Evolutionary conservation across 2,888 invertebrate species (phyloP).

Genomic region (Schizotus pectinicornis): DNA sequence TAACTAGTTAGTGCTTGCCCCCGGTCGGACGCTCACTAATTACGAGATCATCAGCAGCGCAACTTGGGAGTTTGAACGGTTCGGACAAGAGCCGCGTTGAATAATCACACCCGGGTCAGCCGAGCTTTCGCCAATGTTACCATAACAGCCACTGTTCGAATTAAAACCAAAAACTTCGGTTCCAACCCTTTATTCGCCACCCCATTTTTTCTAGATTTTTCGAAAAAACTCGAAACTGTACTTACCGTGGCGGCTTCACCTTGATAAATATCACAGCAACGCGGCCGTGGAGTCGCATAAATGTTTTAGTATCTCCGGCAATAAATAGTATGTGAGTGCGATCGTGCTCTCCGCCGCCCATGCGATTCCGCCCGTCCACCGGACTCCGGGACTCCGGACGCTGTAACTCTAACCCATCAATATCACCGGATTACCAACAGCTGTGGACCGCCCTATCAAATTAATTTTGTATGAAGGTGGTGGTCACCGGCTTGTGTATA

Average conservation of each 20-base stretch:
- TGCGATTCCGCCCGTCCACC: conserved; percentile 12
- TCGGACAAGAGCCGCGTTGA: too few species aligned
- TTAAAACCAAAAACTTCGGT: too few species aligned
- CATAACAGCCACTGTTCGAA: too few species aligned
- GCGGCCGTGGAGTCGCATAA: conserved; percentile 1
- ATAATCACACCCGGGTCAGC: too few species aligned
- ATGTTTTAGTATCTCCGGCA: conserved; percentile 26
- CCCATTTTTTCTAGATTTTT: too few species aligned
- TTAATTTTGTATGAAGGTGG: conserved; percentile 23
- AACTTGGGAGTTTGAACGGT: too few species aligned
- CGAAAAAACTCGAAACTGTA: too few species aligned
- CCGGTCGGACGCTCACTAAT: too few species aligned
- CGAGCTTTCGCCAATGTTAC: too few species aligned
- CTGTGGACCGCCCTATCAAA: conserved; percentile 25
- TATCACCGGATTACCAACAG: conserved; percentile 26
- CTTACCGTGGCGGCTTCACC: neutral
- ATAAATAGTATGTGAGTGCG: conserved; percentile 20
- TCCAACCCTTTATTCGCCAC: too few species aligned
- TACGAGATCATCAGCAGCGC: too few species aligned
- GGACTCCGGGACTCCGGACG: conserved; percentile 2
- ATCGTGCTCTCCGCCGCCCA: conserved; percentile 23
- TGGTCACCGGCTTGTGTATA: neutral
- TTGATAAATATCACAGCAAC: conserved; percentile 3
- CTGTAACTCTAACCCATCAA: conserved; percentile 22
- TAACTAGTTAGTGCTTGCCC: neutral